Evolutionary conservation across 2,113 vertebrate species (phyloP).

Genomic region (human (Homo sapiens)): GRCh38 chrX:43896501-43897000

Average conservation of each 20-base stretch:
- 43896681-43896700: neutral
- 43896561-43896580: neutral
- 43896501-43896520: neutral
- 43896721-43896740: neutral
- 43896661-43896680: neutral
- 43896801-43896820: neutral
- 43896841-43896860: too few relatives aligned
- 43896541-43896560: neutral
- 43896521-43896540: neutral
- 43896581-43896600: neutral
- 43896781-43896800: neutral
- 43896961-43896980: too few relatives aligned
- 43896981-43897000: too few relatives aligned
- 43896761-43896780: neutral
- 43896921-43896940: too few relatives aligned
- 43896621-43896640: neutral
- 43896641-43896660: neutral
- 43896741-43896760: neutral
- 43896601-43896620: slow-evolving; percentile 28
- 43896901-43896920: too few relatives aligned
- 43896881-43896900: too few relatives aligned
- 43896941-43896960: too few relatives aligned
- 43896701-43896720: neutral
- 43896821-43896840: too few relatives aligned
- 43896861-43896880: too few relatives aligned